phyloP scores from a whole-genome alignment of 2,113 vertebrate genomes.

The Pelecanus crispus region DNA sequence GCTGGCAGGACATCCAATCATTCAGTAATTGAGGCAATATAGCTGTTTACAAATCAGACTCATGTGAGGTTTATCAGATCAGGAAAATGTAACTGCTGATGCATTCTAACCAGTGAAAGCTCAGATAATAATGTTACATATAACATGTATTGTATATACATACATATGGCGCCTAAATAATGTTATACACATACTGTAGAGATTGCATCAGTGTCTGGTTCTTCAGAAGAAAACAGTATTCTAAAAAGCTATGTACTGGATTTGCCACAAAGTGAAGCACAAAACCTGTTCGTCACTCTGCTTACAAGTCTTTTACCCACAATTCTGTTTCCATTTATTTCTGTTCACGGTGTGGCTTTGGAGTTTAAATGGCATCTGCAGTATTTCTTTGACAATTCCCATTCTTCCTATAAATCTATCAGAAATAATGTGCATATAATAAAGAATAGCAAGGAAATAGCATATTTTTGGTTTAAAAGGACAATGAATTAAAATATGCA shows the following conservation, averaged over 20 bases:
- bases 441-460: not conserved
- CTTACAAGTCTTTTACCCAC: not conserved
- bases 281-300: not conserved
- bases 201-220: not conserved
- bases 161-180: not conserved
- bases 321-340: not conserved
- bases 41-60: not conserved
- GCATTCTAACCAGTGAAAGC: not conserved
- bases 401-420: not conserved
- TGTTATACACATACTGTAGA: rapidly evolving
- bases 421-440: not conserved
- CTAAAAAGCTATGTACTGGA: not conserved
- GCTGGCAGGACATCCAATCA: not conserved
- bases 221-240: not conserved
- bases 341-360: not conserved
- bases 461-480: not conserved
- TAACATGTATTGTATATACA: rapidly evolving
- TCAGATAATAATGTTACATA: not conserved
- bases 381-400: not conserved
- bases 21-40: not conserved
- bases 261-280: not conserved
- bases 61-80: not conserved
- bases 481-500: not conserved
- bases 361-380: not conserved
- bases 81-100: not conserved